Percentiles rank a stretch among this genome's conserved stretches.
Conservation (phyloP, 1,140 invertebrate genomes). For the Drosophila sulfurigaster region DNA sequence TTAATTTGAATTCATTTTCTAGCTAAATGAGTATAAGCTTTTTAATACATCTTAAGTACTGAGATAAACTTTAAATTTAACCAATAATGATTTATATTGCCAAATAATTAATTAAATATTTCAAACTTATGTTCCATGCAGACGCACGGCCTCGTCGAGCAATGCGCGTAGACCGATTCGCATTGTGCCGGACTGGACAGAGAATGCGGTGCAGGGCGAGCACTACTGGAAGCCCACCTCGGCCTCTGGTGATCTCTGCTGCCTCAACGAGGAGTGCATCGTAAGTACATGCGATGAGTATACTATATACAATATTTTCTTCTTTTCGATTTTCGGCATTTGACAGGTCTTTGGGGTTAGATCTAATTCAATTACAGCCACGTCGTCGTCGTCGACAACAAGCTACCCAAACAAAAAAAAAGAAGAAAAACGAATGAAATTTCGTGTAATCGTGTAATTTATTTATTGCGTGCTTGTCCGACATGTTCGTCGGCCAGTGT, state of each 20-base stretch:
- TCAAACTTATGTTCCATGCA: constrained; percentile 60
- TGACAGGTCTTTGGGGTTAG: constrained; percentile 21
- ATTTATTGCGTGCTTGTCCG: constrained; percentile 77
- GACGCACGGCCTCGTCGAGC: constrained; percentile 85
- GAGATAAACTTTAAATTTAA: too few species aligned
- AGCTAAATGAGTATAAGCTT: too few species aligned
- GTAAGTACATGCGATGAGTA: constrained; percentile 87
- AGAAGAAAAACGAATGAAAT: constrained; percentile 30
- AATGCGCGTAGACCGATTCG: constrained; percentile 87
- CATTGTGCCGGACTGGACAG: constrained; percentile 93
- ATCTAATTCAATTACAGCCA: constrained; percentile 64
- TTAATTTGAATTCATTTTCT: too few species aligned
- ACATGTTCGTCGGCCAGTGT: constrained; percentile 37
- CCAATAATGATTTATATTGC: background rate
- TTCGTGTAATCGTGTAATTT: constrained; percentile 76
- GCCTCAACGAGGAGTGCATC: constrained; percentile 95
- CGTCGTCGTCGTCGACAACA: constrained; percentile 11
- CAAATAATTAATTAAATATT: background rate
- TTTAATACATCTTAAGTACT: too few species aligned
- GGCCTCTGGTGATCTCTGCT: constrained; percentile 96
- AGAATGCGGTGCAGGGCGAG: constrained; percentile 92
- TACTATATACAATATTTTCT: background rate
- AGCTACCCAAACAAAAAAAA: too few species aligned
- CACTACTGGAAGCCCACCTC: constrained; percentile 95
- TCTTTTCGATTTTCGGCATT: background rate